Percentiles rank a stretch among this genome's conserved stretches.
These are phyloP conservation scores for Poeciliopsis turneri DNA, from an alignment of 2,797 vertebrate species.

Conservation along the genomic window DNA sequence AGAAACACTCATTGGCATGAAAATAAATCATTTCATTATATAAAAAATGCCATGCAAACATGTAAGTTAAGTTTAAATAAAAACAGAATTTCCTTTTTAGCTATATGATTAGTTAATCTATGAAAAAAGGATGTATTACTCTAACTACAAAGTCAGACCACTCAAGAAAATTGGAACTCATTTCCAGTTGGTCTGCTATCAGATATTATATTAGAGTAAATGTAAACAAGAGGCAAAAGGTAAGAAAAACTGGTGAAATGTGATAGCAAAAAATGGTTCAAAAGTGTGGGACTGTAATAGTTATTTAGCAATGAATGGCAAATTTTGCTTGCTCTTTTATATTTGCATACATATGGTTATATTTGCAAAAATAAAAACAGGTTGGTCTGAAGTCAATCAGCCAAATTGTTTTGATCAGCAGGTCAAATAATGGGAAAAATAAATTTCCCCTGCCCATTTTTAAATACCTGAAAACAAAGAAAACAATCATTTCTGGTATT, in stretches of 20 bases:
- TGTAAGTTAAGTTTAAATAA: neutral
- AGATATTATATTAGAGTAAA: conserved; percentile 37
- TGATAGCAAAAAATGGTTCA: neutral
- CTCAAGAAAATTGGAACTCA: conserved; percentile 6
- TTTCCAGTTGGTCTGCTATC: neutral
- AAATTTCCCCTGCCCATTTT: neutral
- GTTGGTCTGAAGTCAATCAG: neutral
- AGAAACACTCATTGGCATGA: neutral
- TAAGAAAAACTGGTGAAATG: neutral
- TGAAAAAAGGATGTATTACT: neutral
- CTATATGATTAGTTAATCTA: neutral
- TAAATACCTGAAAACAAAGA: neutral
- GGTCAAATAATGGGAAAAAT: neutral
- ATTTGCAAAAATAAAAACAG: conserved; percentile 14
- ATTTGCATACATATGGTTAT: conserved; percentile 12
- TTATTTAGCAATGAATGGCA: neutral
- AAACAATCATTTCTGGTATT: neutral
- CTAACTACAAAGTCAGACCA: neutral
- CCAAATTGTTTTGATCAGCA: neutral
- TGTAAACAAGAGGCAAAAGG: neutral
- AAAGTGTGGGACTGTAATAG: neutral
- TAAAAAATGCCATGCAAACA: neutral
- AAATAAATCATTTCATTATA: neutral
- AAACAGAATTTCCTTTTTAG: neutral
- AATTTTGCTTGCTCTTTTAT: neutral